Conservation (phyloP, 2,113 vertebrate species). For the Cyanistes caeruleus region DNA sequence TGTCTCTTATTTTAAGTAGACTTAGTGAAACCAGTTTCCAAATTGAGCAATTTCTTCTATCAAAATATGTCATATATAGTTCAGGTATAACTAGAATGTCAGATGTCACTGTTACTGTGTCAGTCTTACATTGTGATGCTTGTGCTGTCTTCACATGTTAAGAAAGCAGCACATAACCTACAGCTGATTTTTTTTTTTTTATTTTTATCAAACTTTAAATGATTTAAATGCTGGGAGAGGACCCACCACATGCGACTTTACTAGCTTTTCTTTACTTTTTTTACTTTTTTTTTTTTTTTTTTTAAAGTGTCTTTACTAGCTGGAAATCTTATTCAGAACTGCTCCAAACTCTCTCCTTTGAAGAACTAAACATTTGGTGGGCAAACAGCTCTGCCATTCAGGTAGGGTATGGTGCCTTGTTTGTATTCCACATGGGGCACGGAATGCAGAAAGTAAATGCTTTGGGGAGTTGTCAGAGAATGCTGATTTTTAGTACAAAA, state of each 20-base stretch:
- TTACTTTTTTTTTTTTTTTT: too few species aligned
- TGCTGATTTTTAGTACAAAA: not conserved
- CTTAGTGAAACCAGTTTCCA: not conserved
- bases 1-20: not conserved
- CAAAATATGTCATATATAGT: not conserved
- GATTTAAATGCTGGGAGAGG: not conserved
- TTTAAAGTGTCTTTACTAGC: not conserved
- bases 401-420: not conserved
- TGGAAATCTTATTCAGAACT: not conserved
- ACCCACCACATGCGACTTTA: fast-evolving
- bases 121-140: not conserved
- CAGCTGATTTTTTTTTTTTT: not conserved
- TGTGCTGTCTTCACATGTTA: not conserved
- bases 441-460: not conserved
- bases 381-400: not conserved
- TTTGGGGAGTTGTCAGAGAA: not conserved
- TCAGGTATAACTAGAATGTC: not conserved
- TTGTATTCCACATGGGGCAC: not conserved
- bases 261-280: not conserved
- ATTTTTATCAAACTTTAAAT: not conserved
- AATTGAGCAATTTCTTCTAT: not conserved
- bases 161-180: not conserved
- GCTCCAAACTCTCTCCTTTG: not conserved
- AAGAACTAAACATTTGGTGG: not conserved
- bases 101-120: not conserved